Evolutionary conservation across 2,888 invertebrate species (phyloP).

Genomic region (Sinelater perroti): DNA sequence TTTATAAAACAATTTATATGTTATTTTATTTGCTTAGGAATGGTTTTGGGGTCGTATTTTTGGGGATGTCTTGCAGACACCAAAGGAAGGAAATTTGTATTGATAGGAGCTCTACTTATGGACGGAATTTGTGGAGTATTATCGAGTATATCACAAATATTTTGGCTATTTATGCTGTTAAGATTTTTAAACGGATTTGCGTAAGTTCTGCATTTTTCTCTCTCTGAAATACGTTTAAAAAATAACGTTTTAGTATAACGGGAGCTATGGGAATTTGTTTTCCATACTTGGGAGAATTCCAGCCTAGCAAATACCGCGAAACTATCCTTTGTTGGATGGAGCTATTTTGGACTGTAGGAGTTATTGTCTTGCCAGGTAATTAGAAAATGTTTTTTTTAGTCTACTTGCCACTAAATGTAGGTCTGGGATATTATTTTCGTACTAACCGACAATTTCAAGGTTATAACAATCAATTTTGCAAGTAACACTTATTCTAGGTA

Average conservation of each 20-base stretch:
- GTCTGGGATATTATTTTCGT: constrained; percentile 23
- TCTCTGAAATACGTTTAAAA: neutral
- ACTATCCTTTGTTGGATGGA: constrained; percentile 87
- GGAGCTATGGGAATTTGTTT: constrained; percentile 86
- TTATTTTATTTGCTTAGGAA: constrained; percentile 69
- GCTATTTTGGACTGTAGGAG: constrained; percentile 84
- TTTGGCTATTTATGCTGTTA: constrained; percentile 75
- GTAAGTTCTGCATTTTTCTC: constrained; percentile 64
- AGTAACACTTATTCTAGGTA: neutral
- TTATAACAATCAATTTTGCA: neutral
- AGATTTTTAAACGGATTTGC: constrained; percentile 82
- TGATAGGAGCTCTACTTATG: constrained; percentile 76
- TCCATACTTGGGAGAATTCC: constrained; percentile 84
- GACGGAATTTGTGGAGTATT: constrained; percentile 77
- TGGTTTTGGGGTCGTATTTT: constrained; percentile 84
- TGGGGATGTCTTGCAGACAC: constrained; percentile 87
- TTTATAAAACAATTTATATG: no score
- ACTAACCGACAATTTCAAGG: constrained; percentile 1
- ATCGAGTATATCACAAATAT: constrained; percentile 78
- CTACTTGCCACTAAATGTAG: constrained; percentile 19
- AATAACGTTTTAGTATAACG: constrained; percentile 68
- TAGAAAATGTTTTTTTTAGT: neutral
- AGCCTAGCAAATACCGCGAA: constrained; percentile 80
- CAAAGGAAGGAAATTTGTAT: constrained; percentile 78
- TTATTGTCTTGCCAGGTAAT: constrained; percentile 75